These are phyloP conservation scores for Prietella phreatophila DNA, from an alignment of 2,113 vertebrate species.

Conservation along the genomic window DNA sequence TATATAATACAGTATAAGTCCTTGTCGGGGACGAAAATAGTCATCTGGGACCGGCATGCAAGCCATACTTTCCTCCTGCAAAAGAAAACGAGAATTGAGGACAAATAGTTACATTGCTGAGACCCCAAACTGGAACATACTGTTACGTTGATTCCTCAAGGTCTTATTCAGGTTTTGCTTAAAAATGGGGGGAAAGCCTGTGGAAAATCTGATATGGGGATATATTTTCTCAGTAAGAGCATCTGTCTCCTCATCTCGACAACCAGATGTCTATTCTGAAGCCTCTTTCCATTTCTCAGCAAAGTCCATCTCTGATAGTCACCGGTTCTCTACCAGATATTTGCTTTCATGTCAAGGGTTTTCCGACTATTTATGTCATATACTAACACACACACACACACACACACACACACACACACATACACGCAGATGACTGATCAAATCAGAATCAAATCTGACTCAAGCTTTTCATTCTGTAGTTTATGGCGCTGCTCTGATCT, in stretches of 20 bases:
- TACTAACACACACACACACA: neutral
- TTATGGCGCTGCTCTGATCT: neutral
- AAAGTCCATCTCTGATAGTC: neutral
- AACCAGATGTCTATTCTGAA: conserved; percentile 5
- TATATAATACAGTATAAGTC: neutral
- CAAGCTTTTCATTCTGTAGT: neutral
- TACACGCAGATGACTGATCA: neutral
- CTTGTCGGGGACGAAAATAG: neutral
- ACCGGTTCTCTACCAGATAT: neutral
- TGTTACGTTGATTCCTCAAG: neutral
- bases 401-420: neutral
- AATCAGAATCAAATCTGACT: neutral
- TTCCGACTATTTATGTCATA: neutral
- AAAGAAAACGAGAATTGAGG: neutral
- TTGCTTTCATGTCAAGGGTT: neutral
- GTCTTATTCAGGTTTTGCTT: neutral
- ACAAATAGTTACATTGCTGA: conserved; percentile 4
- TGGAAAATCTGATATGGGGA: neutral
- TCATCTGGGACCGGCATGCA: neutral
- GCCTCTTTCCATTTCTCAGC: neutral
- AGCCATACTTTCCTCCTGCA: neutral
- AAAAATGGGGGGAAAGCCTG: neutral
- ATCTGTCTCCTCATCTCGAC: neutral
- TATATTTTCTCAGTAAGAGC: neutral
- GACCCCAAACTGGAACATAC: neutral